phyloP scores from a whole-genome alignment of 2,113 vertebrate genomes.

The Lepidothrix coronata region DNA sequence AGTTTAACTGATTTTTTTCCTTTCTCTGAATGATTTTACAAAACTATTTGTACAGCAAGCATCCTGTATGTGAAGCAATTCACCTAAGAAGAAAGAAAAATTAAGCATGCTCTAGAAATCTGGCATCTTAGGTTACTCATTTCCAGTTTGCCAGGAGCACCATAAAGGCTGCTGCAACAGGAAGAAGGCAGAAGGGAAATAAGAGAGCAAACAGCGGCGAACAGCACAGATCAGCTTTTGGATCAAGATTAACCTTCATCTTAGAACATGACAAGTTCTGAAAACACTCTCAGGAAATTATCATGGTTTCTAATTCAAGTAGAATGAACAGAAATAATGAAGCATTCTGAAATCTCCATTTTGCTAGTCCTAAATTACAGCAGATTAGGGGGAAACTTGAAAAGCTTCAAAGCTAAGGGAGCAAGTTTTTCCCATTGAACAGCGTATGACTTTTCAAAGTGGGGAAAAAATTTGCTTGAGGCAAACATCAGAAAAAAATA shows the following conservation, averaged over 20 bases:
- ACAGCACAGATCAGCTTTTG: not conserved
- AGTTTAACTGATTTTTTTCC: not conserved
- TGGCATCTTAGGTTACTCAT: not conserved
- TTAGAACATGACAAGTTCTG: not conserved
- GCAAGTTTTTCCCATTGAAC: not conserved
- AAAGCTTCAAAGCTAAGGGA: not conserved
- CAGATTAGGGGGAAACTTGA: not conserved
- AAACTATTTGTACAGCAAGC: not conserved
- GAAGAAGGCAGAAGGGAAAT: not conserved
- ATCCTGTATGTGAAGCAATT: not conserved
- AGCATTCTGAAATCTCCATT: not conserved
- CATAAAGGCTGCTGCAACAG: accelerated
- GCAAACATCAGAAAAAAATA: not conserved
- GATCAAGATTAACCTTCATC: not conserved
- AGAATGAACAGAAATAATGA: not conserved
- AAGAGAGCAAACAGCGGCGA: not conserved
- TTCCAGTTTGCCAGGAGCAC: not conserved
- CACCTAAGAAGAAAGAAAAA: not conserved
- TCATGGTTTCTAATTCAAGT: not conserved
- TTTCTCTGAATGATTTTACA: not conserved
- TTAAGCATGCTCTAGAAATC: not conserved
- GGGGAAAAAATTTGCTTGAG: not conserved
- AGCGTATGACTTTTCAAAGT: not conserved
- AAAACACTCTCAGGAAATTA: not conserved
- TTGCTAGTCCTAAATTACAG: not conserved